phyloP scores from a whole-genome alignment of 1,140 invertebrate genomes.

The Campodea augens region DNA sequence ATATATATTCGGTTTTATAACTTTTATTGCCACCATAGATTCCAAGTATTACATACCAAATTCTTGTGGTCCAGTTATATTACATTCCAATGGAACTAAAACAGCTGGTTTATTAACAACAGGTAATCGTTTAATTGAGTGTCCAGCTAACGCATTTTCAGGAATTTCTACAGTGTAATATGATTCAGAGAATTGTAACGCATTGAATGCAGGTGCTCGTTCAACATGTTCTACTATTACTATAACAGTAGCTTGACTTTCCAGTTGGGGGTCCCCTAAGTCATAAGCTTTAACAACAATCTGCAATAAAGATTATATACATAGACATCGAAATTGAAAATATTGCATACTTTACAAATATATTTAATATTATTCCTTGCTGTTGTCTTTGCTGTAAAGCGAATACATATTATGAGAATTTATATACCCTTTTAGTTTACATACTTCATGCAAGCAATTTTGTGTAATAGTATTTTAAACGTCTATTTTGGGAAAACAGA shows the following conservation, averaged over 20 bases:
- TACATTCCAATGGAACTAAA: slow-evolving; percentile 47
- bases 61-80: slow-evolving; percentile 50
- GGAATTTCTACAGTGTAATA: slow-evolving; percentile 57
- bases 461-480: too few relatives aligned
- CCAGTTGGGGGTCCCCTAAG: slow-evolving; percentile 61
- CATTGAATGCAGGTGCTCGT: slow-evolving; percentile 42
- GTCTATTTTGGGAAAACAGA: too few relatives aligned
- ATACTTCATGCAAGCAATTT: too few relatives aligned
- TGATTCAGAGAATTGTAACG: slow-evolving; percentile 61
- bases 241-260: slow-evolving; percentile 53
- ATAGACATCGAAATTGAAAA: too few relatives aligned
- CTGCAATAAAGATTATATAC: slow-evolving; percentile 25
- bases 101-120: slow-evolving; percentile 47
- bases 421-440: too few relatives aligned
- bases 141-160: slow-evolving; percentile 48
- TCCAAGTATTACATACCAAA: slow-evolving; percentile 1
- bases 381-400: too few relatives aligned
- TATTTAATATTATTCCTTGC: too few relatives aligned
- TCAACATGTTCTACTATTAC: slow-evolving; percentile 64
- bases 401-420: too few relatives aligned
- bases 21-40: too few relatives aligned
- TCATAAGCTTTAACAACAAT: slow-evolving; percentile 73
- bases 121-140: slow-evolving; percentile 46
- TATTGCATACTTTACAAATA: too few relatives aligned
- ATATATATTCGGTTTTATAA: too few relatives aligned